phyloP scores from a whole-genome alignment of 2,797 vertebrate species.

The Epinephelus awoara region DNA sequence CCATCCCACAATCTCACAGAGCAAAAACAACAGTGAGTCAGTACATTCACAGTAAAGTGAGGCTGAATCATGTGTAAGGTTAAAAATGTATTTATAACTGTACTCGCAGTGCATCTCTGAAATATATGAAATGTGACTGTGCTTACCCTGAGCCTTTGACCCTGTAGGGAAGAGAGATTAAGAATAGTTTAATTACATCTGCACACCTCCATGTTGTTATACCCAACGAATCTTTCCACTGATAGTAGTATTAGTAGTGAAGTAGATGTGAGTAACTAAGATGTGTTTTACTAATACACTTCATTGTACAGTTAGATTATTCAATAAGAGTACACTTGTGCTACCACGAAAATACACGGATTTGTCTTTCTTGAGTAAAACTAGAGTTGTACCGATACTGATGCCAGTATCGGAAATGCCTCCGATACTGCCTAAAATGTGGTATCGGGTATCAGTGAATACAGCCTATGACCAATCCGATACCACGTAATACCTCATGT shows the following conservation, averaged over 20 bases:
- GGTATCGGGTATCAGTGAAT: no score
- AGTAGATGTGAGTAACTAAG: not conserved
- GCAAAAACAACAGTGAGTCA: constrained; percentile 4
- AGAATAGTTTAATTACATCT: not conserved
- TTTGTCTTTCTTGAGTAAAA: no score
- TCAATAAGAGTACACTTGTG: no score
- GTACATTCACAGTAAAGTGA: not conserved
- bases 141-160: constrained; percentile 62
- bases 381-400: no score
- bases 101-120: not conserved
- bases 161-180: constrained; percentile 49
- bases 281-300: no score
- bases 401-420: no score
- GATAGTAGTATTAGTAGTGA: not conserved
- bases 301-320: no score
- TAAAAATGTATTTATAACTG: not conserved
- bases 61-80: not conserved
- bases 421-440: no score
- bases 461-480: no score
- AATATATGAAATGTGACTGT: not conserved
- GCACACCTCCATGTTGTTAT: not conserved
- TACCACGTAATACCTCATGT: no score
- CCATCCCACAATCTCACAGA: constrained; percentile 74
- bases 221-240: not conserved
- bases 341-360: no score